A percentile compares a stretch with the other conserved stretches of the same genome.
Evolutionary conservation across 2,888 invertebrate species (phyloP).

Genomic region (Polietes domitor): DNA sequence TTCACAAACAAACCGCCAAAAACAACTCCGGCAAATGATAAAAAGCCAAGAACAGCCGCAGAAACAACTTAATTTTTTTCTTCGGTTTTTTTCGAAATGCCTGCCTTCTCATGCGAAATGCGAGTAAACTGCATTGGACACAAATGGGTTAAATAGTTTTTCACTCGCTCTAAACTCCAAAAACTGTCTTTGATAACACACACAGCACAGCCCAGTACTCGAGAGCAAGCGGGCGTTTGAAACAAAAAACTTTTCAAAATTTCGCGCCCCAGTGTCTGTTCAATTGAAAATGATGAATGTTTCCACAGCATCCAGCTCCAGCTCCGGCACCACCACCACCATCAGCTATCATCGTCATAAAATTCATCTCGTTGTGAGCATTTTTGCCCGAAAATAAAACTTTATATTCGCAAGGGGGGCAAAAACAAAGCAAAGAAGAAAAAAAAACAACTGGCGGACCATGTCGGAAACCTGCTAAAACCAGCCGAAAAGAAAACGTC

Average conservation of each 20-base stretch:
- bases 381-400: slow-evolving; percentile 17
- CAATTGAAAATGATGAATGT: slow-evolving; percentile 39
- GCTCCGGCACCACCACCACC: neutral
- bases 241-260: neutral
- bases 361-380: slow-evolving; percentile 21
- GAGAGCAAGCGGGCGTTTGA: neutral
- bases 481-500: slow-evolving; percentile 22
- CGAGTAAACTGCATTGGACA: slow-evolving; percentile 8
- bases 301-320: neutral
- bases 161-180: neutral
- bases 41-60: neutral
- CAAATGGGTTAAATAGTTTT: slow-evolving; percentile 30
- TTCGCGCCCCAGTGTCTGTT: slow-evolving; percentile 38
- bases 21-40: slow-evolving; percentile 9
- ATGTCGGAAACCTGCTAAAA: slow-evolving; percentile 5
- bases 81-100: too few relatives aligned
- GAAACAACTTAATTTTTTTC: slow-evolving; percentile 37
- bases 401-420: neutral
- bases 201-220: neutral
- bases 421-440: too few relatives aligned
- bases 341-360: slow-evolving; percentile 19
- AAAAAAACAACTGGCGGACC: neutral
- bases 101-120: neutral
- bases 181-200: neutral
- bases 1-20: neutral